phyloP scores from a whole-genome alignment of 2,113 vertebrate genomes.

The Rhinogobius similis region DNA sequence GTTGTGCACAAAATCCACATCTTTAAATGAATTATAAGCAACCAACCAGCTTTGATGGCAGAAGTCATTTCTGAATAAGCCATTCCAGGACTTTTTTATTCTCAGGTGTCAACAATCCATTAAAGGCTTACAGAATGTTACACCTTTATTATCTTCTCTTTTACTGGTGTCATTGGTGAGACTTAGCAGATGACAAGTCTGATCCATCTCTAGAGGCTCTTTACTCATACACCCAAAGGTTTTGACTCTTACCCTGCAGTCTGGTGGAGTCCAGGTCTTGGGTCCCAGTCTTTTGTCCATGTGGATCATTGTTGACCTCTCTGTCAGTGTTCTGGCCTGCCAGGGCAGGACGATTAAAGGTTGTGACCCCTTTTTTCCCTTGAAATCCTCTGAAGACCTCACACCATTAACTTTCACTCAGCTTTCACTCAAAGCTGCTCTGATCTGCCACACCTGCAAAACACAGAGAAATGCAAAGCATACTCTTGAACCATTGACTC shows the following conservation, averaged over 20 bases:
- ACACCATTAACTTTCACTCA: conserved; percentile 71
- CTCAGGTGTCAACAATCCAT: background rate
- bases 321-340: conserved; percentile 62
- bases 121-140: background rate
- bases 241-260: background rate
- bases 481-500: conserved; percentile 6
- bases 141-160: background rate
- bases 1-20: too few species aligned
- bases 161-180: conserved; percentile 23
- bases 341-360: conserved; percentile 65
- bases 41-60: background rate
- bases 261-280: background rate
- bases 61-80: background rate
- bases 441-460: conserved; percentile 61
- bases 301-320: conserved; percentile 52
- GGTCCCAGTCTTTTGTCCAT: conserved; percentile 39
- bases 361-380: conserved; percentile 63
- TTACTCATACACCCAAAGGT: background rate
- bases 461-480: conserved; percentile 27
- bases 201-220: conserved; percentile 48
- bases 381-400: conserved; percentile 53
- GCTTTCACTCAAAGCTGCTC: conserved; percentile 59
- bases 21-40: background rate
- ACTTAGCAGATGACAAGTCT: conserved; percentile 50
- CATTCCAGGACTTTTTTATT: background rate